These are phyloP conservation scores for Pituophis catenifer DNA, from an alignment of 2,113 vertebrate species.

Conservation along the genomic window DNA sequence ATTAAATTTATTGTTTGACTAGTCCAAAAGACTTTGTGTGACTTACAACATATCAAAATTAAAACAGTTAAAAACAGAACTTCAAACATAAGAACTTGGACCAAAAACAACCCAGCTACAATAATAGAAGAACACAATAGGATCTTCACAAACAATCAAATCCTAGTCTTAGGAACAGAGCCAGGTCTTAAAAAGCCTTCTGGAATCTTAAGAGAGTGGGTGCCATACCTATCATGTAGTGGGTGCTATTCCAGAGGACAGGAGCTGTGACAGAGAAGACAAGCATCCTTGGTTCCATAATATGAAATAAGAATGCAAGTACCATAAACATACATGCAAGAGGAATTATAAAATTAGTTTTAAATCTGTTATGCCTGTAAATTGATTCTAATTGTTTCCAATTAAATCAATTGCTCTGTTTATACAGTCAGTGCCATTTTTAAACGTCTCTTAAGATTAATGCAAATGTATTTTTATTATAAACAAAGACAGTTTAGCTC, in stretches of 20 bases:
- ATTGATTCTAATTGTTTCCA: background rate
- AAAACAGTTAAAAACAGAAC: background rate
- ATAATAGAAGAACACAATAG: background rate
- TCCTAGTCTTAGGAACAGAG: background rate
- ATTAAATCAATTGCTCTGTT: slow-evolving; percentile 9
- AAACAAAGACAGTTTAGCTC: background rate
- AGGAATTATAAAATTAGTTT: background rate
- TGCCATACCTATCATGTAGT: background rate
- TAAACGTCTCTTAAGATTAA: background rate
- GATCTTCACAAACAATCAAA: background rate
- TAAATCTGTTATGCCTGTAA: background rate
- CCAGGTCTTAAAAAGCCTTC: background rate
- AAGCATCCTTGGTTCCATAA: background rate
- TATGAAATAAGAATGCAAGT: background rate
- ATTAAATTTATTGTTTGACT: background rate
- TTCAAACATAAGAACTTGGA: background rate
- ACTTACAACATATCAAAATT: background rate
- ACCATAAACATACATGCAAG: background rate
- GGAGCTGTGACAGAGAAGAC: background rate
- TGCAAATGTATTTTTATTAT: slow-evolving; percentile 3
- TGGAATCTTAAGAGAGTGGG: background rate
- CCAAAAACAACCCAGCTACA: background rate
- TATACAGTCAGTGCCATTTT: background rate
- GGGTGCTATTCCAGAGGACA: background rate
- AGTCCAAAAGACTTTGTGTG: background rate